A percentile compares a stretch with the other conserved stretches of the same genome.
These are phyloP conservation scores for Triplophysa rosa DNA, from an alignment of 2,113 vertebrate species.

Conservation along the genomic window DNA sequence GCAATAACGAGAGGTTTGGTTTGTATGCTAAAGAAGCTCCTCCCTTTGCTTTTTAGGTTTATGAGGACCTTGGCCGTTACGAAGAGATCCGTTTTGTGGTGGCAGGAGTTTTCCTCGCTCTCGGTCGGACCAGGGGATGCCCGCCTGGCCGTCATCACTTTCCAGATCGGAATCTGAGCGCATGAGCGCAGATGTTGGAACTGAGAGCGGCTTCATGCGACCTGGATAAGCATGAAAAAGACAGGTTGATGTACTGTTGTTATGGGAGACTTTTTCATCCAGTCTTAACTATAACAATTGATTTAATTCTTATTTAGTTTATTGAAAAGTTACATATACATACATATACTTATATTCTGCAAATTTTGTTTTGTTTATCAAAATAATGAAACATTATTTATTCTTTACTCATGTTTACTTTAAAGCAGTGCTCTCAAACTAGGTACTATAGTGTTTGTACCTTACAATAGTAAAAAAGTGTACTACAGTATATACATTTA, in stretches of 20 bases:
- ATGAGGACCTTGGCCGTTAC: constrained; percentile 84
- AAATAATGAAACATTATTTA: too few species aligned
- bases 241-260: neutral
- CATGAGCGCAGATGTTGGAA: constrained; percentile 90
- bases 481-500: too few species aligned
- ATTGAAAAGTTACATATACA: neutral
- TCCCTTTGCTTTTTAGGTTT: constrained; percentile 82
- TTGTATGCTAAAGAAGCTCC: constrained; percentile 73
- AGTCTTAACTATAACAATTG: neutral
- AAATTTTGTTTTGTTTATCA: neutral
- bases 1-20: constrained; percentile 34
- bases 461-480: too few species aligned
- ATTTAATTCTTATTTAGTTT: neutral
- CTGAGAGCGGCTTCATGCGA: constrained; percentile 80
- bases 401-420: too few species aligned
- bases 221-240: constrained; percentile 65
- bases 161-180: constrained; percentile 95
- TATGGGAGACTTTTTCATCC: neutral
- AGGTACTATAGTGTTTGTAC: too few species aligned
- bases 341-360: neutral
- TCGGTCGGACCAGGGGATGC: constrained; percentile 87
- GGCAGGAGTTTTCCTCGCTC: constrained; percentile 90
- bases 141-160: constrained; percentile 86
- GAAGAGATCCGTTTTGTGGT: constrained; percentile 89
- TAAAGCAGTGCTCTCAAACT: too few species aligned